Evolutionary conservation across 2,113 vertebrate genomes (phyloP).

Genomic region (Passer domesticus): DNA sequence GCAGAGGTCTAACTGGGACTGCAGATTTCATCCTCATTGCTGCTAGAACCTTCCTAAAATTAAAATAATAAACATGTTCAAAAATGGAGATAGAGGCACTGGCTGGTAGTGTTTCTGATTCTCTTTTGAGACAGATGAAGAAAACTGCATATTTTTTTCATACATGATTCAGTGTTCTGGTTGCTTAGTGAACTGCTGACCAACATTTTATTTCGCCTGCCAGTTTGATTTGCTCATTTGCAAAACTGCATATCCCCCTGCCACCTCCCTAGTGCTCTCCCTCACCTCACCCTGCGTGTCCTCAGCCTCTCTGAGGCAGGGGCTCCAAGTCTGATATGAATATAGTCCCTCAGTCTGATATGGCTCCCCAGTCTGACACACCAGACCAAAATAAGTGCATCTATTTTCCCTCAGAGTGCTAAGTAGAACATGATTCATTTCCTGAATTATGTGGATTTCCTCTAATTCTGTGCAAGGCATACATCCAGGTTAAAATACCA

Average conservation of each 20-base stretch:
- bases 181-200: neutral
- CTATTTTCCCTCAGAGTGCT: neutral
- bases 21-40: neutral
- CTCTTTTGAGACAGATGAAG: neutral
- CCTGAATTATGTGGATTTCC: neutral
- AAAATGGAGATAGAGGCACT: neutral
- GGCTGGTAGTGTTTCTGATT: neutral
- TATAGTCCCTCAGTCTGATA: neutral
- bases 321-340: neutral
- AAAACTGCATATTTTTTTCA: neutral
- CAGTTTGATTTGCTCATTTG: neutral
- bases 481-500: neutral
- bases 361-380: neutral
- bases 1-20: neutral
- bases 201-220: neutral
- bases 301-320: neutral
- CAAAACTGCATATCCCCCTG: neutral
- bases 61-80: neutral
- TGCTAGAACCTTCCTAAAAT: neutral
- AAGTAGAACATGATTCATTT: neutral
- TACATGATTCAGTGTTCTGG: neutral
- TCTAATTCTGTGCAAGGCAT: neutral
- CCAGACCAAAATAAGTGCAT: neutral
- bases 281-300: neutral
- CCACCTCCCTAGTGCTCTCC: neutral